Evolutionary conservation across 2,113 vertebrate species (phyloP).

Genomic region (Axis porcinus): DNA sequence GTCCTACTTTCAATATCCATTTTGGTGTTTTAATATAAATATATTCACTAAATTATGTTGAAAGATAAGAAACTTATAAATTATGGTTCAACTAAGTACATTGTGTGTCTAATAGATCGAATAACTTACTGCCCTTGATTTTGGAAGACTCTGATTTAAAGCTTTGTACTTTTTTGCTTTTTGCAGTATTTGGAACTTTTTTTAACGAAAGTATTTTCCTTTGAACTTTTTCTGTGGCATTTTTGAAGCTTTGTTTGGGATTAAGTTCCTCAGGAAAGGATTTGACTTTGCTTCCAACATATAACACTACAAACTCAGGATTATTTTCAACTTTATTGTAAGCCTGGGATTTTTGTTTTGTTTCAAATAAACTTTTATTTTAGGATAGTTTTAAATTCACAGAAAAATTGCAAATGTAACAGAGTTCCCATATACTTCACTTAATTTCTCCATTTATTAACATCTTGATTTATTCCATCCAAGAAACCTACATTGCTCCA

Average conservation of each 20-base stretch:
- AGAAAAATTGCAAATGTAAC: neutral
- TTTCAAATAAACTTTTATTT: neutral
- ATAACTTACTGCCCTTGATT: neutral
- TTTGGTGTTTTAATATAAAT: neutral
- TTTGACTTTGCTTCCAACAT: neutral
- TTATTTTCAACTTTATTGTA: neutral
- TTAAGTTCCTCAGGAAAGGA: neutral
- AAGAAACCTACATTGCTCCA: neutral
- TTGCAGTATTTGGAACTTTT: neutral
- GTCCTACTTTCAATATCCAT: neutral
- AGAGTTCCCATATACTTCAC: neutral
- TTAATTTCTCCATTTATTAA: neutral
- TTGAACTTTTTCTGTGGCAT: neutral
- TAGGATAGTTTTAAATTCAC: neutral
- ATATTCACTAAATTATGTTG: neutral
- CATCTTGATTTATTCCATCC: neutral
- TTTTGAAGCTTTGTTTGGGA: neutral
- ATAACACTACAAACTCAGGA: neutral
- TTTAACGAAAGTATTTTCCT: neutral
- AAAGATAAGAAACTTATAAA: neutral
- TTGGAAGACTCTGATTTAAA: neutral
- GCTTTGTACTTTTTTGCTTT: neutral
- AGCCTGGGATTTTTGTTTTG: neutral
- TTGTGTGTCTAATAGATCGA: neutral
- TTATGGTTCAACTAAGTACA: neutral